These are phyloP conservation scores for Rhea americana DNA, from an alignment of 2,113 vertebrate genomes.

Conservation along the genomic window DNA sequence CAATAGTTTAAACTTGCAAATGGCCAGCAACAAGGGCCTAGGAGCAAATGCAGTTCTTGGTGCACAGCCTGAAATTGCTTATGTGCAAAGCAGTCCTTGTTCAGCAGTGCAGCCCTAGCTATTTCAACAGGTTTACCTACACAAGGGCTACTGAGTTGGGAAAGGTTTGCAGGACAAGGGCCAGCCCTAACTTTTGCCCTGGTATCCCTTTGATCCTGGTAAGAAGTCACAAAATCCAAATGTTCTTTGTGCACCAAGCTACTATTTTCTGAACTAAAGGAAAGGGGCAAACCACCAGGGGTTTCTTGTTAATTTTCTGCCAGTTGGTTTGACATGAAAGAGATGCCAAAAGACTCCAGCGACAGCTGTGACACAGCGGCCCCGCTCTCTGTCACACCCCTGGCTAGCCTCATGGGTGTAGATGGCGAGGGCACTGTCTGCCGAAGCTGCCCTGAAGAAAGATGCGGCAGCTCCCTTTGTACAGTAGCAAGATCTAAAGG, in stretches of 20 bases:
- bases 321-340: neutral
- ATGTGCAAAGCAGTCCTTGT: neutral
- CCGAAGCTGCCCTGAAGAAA: neutral
- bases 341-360: neutral
- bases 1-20: neutral
- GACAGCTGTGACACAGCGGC: neutral
- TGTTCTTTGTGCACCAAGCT: rapidly evolving
- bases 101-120: neutral
- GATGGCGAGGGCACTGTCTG: neutral
- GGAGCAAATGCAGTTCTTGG: neutral
- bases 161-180: neutral
- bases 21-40: neutral
- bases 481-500: neutral
- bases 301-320: neutral
- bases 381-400: rapidly evolving
- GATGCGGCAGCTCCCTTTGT: neutral
- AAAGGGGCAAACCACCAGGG: neutral
- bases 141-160: neutral
- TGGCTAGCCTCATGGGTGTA: rapidly evolving
- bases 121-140: neutral
- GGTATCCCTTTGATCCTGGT: neutral
- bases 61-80: neutral
- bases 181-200: neutral
- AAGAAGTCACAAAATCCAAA: neutral
- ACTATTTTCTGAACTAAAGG: neutral